Conservation (phyloP, 2,797 vertebrate genomes). For the Hoplostethus atlanticus region DNA sequence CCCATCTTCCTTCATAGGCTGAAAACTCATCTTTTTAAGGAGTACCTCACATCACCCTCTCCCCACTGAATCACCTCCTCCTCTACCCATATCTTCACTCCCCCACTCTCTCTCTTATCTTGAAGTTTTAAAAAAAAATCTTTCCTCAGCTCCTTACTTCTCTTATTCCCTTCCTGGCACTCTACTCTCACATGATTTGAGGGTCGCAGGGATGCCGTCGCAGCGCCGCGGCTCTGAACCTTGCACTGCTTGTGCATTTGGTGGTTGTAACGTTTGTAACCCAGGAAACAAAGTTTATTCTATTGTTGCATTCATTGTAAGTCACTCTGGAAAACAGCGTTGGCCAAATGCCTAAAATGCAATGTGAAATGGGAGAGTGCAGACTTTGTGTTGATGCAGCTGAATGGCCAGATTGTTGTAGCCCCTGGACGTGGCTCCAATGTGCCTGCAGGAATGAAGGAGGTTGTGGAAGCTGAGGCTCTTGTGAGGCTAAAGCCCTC, state of each 20-base stretch:
- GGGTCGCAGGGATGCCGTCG: background rate
- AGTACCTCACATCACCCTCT: constrained; percentile 41
- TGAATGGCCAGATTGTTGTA: constrained; percentile 31
- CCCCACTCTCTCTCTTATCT: constrained; percentile 12
- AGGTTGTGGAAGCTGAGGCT: constrained; percentile 18
- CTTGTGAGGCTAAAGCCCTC: background rate
- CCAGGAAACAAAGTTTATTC: constrained; percentile 21
- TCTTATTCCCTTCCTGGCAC: background rate
- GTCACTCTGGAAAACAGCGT: background rate
- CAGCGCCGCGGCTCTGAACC: background rate
- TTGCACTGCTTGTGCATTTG: background rate
- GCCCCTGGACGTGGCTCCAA: constrained; percentile 33
- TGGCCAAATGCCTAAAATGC: constrained; percentile 4
- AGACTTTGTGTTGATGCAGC: constrained; percentile 18
- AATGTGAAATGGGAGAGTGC: constrained; percentile 4
- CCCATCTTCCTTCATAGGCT: constrained; percentile 47
- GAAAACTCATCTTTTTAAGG: constrained; percentile 40
- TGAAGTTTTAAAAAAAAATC: background rate
- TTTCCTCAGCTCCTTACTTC: background rate
- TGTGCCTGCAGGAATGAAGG: constrained; percentile 17
- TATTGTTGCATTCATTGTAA: background rate
- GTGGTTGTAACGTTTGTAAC: constrained; percentile 8
- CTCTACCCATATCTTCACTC: constrained; percentile 10
- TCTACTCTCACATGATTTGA: background rate
- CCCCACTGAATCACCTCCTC: constrained; percentile 32